A percentile compares a stretch with the other conserved stretches of the same genome.
phyloP scores from a whole-genome alignment of 1,140 invertebrate species.

The Diachasma alloeum region DNA sequence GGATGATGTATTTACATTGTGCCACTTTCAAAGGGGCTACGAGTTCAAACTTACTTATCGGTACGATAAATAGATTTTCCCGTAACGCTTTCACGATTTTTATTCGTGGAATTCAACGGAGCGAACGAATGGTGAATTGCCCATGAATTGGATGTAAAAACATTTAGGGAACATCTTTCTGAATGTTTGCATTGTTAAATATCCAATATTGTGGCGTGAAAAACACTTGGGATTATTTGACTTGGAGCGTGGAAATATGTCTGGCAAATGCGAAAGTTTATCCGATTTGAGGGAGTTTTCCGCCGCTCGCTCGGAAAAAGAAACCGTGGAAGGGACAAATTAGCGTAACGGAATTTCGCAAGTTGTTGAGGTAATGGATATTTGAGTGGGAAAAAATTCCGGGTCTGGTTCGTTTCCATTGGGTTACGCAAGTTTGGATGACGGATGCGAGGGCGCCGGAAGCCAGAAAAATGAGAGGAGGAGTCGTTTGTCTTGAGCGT shows the following conservation, averaged over 20 bases:
- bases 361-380: background rate
- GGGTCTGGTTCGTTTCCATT: too few relatives aligned
- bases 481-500: too few relatives aligned
- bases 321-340: background rate
- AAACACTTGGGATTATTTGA: too few relatives aligned
- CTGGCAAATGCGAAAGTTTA: too few relatives aligned
- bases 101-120: background rate
- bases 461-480: too few relatives aligned
- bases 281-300: too few relatives aligned
- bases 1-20: conserved; percentile 16
- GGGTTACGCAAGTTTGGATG: too few relatives aligned
- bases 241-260: too few relatives aligned
- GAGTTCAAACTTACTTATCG: conserved; percentile 14
- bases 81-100: background rate
- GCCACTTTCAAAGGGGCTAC: conserved; percentile 9
- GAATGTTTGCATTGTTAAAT: background rate
- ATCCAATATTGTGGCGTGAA: too few relatives aligned
- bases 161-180: background rate
- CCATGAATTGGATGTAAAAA: background rate
- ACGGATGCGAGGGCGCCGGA: too few relatives aligned
- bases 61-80: background rate
- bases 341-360: background rate
- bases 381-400: background rate
- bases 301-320: background rate
- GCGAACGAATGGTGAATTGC: background rate